These are phyloP conservation scores for Cinclus cinclus DNA, from an alignment of 2,113 vertebrate species.

Conservation along the genomic window DNA sequence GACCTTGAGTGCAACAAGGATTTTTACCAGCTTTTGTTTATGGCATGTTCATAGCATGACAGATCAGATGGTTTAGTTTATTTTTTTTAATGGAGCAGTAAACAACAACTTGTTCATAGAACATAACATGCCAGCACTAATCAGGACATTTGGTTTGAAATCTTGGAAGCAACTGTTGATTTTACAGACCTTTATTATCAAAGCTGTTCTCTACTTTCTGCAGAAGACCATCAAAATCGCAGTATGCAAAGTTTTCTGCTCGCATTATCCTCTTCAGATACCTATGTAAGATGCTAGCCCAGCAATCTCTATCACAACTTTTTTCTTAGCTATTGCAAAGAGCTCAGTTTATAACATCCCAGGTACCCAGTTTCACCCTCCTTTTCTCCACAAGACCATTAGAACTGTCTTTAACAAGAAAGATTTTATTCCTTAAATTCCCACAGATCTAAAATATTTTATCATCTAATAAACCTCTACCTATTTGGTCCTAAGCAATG, in stretches of 20 bases:
- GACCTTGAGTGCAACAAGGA: neutral
- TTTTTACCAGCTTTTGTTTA: neutral
- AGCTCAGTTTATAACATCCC: neutral
- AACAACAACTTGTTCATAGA: neutral
- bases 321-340: neutral
- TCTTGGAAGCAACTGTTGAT: neutral
- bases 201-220: neutral
- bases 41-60: accelerated
- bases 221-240: neutral
- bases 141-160: neutral
- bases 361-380: neutral
- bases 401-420: neutral
- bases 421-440: neutral
- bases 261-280: neutral
- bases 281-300: neutral
- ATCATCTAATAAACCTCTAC: neutral
- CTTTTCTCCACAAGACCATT: neutral
- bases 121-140: neutral
- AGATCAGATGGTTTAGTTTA: neutral
- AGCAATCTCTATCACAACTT: accelerated
- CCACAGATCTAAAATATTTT: neutral
- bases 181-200: neutral
- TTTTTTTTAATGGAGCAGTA: neutral
- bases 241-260: neutral
- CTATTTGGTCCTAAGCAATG: neutral